phyloP scores from a whole-genome alignment of 92 coral and sea anemone genomes.

The Meandrina meandrites region DNA sequence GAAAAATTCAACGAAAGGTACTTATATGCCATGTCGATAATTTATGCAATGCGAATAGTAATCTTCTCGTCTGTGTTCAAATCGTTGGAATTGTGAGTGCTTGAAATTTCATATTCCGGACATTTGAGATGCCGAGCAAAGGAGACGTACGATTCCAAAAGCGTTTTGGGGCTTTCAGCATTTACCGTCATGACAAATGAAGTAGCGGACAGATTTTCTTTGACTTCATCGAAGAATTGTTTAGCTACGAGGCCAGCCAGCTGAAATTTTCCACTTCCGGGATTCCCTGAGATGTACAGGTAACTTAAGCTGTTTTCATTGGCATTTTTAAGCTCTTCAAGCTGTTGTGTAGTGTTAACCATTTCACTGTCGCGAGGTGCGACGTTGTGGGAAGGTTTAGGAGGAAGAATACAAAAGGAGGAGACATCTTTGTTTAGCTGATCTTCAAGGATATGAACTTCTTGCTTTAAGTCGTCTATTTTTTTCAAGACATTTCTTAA shows the following conservation, averaged over 20 bases:
- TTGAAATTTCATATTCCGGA: neutral
- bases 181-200: neutral
- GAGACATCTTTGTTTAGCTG: neutral
- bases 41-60: no score
- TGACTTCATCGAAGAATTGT: neutral
- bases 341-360: neutral
- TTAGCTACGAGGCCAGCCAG: neutral
- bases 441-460: neutral
- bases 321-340: neutral
- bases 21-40: no score
- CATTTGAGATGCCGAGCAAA: neutral
- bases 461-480: neutral
- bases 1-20: no score
- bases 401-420: neutral
- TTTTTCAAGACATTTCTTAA: constrained; percentile 13
- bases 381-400: neutral
- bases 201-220: neutral
- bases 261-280: neutral
- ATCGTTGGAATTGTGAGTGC: neutral
- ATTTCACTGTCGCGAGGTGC: neutral
- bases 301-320: neutral
- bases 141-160: no score
- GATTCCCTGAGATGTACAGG: neutral
- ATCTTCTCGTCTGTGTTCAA: neutral
- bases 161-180: neutral